These are phyloP conservation scores for Tachypleus tridentatus DNA, from an alignment of 1,140 invertebrate species.

Conservation along the genomic window DNA sequence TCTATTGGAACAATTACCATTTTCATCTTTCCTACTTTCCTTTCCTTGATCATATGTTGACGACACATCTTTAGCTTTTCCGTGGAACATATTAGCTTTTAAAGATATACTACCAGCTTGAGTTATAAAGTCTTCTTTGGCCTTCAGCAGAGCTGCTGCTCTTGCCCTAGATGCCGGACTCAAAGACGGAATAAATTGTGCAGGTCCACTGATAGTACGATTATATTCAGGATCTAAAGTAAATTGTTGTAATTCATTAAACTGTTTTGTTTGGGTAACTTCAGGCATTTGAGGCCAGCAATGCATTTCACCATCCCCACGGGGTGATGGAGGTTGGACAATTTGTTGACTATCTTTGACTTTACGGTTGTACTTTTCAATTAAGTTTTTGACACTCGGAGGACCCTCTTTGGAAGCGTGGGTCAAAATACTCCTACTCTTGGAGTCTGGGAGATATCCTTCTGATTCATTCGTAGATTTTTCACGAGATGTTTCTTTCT, in stretches of 20 bases:
- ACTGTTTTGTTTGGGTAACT: conserved; percentile 10
- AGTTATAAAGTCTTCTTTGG: conserved; percentile 14
- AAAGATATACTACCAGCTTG: no score
- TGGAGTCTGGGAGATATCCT: no score
- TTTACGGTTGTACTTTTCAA: conserved; percentile 16
- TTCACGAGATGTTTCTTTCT: no score
- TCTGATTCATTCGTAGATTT: no score
- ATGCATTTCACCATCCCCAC: not conserved
- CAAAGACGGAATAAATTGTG: conserved; percentile 1
- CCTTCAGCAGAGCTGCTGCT: conserved; percentile 5
- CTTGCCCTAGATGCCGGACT: conserved; percentile 9
- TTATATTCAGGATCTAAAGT: conserved; percentile 5
- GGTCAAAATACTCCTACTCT: no score
- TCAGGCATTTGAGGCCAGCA: not conserved
- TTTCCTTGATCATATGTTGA: no score
- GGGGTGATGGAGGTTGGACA: conserved; percentile 5
- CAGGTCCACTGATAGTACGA: not conserved
- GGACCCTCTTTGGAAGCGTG: conserved; percentile 6
- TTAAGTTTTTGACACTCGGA: conserved; percentile 11
- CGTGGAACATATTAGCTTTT: no score
- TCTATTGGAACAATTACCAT: no score
- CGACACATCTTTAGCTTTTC: no score
- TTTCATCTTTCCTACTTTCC: no score
- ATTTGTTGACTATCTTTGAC: conserved; percentile 8
- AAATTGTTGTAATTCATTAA: not conserved